Evolutionary conservation across 1,140 invertebrate species (phyloP), one percentile per base, ranked within the genome.

Genomic region (Watersipora subatra): DNA sequence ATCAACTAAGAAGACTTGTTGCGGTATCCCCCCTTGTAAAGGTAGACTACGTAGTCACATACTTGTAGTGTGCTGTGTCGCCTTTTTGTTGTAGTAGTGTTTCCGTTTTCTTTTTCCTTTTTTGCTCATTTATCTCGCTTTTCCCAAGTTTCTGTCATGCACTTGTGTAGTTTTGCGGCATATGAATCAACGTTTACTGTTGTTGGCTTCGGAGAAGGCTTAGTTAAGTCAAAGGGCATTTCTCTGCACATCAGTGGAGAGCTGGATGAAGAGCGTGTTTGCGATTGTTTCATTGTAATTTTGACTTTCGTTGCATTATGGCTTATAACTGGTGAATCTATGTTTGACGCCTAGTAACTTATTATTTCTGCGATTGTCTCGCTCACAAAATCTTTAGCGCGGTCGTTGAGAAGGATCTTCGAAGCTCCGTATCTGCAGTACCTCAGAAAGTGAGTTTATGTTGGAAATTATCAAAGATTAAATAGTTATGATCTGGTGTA

Each of bases 401-500:
- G 55, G 46, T 75, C 73, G 1, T 64, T 67, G 0, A 75, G 55
- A 20, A 75, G 30, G n/a, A 46, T n/a, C 7, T 55, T 2, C 34
- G 73, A 71, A 15, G 64, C 34, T 1, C 73, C 73, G 68, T 67
- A 66, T 61, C 66, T 63, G 3, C 46, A 59, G 29, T n/a, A n/a
- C n/a, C n/a, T n/a, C n/a, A n/a, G n/a, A n/a, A n/a, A n/a, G n/a
- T n/a, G n/a, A n/a, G n/a, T n/a, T n/a, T n/a, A n/a, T n/a, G n/a
- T n/a, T n/a, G n/a, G n/a, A n/a, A n/a, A n/a, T n/a, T n/a, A n/a
- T n/a, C n/a, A n/a, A n/a, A n/a, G n/a, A n/a, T n/a, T n/a, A n/a
- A n/a, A n/a, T n/a, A n/a, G n/a, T n/a, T n/a, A n/a, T n/a, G n/a
- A n/a, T n/a, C n/a, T n/a, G n/a, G n/a, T n/a, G n/a, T n/a, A n/a